Percentiles rank a stretch among this genome's conserved stretches.
phyloP scores from a whole-genome alignment of 2,888 invertebrate species.

The Phaonia tiefii region DNA sequence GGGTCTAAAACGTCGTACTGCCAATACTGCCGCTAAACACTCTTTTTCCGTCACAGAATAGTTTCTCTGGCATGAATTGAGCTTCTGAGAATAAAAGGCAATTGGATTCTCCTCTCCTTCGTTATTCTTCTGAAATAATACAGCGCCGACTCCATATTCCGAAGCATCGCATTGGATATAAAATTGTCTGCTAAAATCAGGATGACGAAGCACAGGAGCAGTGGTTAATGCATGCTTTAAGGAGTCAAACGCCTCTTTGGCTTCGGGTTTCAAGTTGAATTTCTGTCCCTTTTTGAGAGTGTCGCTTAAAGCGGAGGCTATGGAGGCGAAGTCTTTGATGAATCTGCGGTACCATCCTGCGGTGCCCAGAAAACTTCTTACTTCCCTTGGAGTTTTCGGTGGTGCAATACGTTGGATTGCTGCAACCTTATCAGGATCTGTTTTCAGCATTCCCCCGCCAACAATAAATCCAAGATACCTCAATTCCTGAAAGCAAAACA shows the following conservation, averaged over 20 bases:
- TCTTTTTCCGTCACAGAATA: slow-evolving; percentile 55
- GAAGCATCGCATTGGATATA: slow-evolving; percentile 61
- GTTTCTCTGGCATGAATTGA: slow-evolving; percentile 25
- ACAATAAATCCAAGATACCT: slow-evolving; percentile 59
- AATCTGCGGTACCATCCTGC: slow-evolving; percentile 53
- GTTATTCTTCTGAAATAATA: slow-evolving; percentile 42
- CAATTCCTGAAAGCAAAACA: slow-evolving; percentile 60
- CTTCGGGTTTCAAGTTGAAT: slow-evolving; percentile 47
- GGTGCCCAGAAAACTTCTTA: slow-evolving; percentile 44
- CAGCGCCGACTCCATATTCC: slow-evolving; percentile 36
- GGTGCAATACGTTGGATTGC: slow-evolving; percentile 10
- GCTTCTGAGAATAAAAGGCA: slow-evolving; percentile 29
- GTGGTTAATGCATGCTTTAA: slow-evolving; percentile 50
- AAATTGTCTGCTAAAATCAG: slow-evolving; percentile 58
- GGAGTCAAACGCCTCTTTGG: slow-evolving; percentile 42
- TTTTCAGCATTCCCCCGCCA: slow-evolving; percentile 41
- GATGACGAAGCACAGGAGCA: slow-evolving; percentile 51
- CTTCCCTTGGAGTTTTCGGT: slow-evolving; percentile 25
- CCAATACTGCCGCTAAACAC: slow-evolving; percentile 39
- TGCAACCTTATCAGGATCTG: not conserved
- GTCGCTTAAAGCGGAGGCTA: slow-evolving; percentile 29
- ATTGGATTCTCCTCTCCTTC: slow-evolving; percentile 41
- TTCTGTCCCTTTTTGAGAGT: slow-evolving; percentile 37
- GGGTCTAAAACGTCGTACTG: slow-evolving; percentile 46
- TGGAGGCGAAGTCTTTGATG: slow-evolving; percentile 29